Conservation (phyloP, 2,113 vertebrate species). For the Hydrochoerus hydrochaeris region DNA sequence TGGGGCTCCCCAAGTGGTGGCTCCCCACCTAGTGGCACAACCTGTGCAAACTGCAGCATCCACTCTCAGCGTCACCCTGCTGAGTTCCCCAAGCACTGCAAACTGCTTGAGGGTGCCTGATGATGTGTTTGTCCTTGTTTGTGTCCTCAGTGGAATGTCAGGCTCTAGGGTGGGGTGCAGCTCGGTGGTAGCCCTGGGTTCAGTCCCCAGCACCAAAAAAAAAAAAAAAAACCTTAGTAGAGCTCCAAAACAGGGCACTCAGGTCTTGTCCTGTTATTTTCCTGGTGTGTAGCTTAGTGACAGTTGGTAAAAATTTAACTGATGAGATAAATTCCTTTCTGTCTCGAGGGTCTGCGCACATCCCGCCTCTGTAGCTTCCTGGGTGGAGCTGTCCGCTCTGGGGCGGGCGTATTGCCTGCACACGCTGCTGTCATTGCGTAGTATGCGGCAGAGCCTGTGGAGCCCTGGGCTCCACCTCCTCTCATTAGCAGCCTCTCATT, state of each 20-base stretch:
- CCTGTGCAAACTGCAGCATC: rapidly evolving
- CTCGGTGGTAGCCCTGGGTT: neutral
- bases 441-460: neutral
- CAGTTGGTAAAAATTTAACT: neutral
- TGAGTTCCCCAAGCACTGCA: neutral
- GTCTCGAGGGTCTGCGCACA: neutral
- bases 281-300: neutral
- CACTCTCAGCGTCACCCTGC: neutral
- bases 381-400: neutral
- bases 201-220: neutral
- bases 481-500: neutral
- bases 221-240: neutral
- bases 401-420: neutral
- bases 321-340: neutral
- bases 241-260: neutral
- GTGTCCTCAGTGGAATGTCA: neutral
- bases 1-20: neutral
- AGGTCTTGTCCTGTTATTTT: neutral
- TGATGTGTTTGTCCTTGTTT: neutral
- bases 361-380: neutral
- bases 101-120: too few species aligned
- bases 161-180: neutral
- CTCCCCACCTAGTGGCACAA: neutral
- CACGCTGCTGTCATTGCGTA: neutral
- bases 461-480: neutral